A percentile compares a stretch with the other conserved stretches of the same genome.
Evolutionary conservation across 2,113 vertebrate species (phyloP).

Genomic region (Nanger granti): DNA sequence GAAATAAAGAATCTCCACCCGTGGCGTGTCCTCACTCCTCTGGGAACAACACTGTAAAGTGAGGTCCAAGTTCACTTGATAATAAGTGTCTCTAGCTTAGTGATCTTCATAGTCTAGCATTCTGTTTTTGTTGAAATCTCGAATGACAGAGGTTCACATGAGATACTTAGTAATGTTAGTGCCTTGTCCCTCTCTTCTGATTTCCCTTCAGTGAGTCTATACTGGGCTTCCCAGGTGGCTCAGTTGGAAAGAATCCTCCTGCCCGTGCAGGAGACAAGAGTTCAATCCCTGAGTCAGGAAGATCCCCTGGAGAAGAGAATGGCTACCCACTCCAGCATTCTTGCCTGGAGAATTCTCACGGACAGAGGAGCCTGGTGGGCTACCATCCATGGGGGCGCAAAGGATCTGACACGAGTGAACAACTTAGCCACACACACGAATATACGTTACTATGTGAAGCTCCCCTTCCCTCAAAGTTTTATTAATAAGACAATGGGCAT

Average conservation of each 20-base stretch:
- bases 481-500: background rate
- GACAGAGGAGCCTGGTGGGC: background rate
- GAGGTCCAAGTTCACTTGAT: background rate
- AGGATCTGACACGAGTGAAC: background rate
- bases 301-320: background rate
- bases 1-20: background rate
- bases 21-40: accelerated
- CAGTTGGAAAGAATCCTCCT: background rate
- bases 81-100: background rate
- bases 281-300: background rate
- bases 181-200: background rate
- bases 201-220: background rate
- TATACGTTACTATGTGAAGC: background rate
- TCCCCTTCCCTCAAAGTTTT: background rate
- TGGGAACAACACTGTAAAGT: background rate
- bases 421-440: background rate
- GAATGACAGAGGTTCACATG: background rate
- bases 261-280: background rate
- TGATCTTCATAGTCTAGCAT: background rate
- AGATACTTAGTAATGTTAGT: background rate
- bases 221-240: background rate
- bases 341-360: background rate
- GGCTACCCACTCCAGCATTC: background rate
- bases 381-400: background rate
- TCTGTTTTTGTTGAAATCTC: background rate